These are phyloP conservation scores for Chouioia cunea DNA, from an alignment of 2,888 invertebrate species.

Conservation along the genomic window DNA sequence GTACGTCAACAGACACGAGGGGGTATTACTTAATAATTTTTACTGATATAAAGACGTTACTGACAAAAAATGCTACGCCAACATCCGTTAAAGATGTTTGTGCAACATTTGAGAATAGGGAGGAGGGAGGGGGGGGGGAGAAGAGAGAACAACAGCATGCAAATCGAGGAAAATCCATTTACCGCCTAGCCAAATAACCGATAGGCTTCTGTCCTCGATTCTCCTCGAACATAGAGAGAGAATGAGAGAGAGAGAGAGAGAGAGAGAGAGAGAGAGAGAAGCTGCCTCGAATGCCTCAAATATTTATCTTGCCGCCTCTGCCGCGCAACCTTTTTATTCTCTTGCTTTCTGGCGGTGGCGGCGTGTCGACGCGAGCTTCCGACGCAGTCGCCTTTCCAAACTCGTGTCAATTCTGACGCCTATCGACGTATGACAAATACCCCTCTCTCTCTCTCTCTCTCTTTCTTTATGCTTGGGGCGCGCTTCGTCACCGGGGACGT, in stretches of 20 bases:
- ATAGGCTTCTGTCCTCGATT: slow-evolving; percentile 58
- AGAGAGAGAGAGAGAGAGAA: slow-evolving; percentile 49
- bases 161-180: slow-evolving; percentile 65
- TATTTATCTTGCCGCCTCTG: slow-evolving; percentile 62
- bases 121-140: background rate
- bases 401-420: slow-evolving; percentile 64
- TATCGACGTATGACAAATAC: slow-evolving; percentile 67
- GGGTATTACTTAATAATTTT: too few species aligned
- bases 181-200: slow-evolving; percentile 62
- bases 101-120: slow-evolving; percentile 7
- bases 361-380: slow-evolving; percentile 52
- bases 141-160: slow-evolving; percentile 47
- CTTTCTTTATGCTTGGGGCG: background rate
- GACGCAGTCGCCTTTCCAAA: background rate
- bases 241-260: too few species aligned
- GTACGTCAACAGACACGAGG: too few species aligned
- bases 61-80: too few species aligned
- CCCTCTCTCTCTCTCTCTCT: slow-evolving; percentile 28
- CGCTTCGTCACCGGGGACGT: slow-evolving; percentile 43
- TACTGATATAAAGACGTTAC: too few species aligned
- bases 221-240: slow-evolving; percentile 47
- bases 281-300: slow-evolving; percentile 63
- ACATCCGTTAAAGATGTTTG: too few species aligned
- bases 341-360: slow-evolving; percentile 44
- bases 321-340: slow-evolving; percentile 8